Evolutionary conservation across 2,888 invertebrate genomes (phyloP), one percentile per base, ranked within the genome.

Genomic region (Ennomos erosarius): DNA sequence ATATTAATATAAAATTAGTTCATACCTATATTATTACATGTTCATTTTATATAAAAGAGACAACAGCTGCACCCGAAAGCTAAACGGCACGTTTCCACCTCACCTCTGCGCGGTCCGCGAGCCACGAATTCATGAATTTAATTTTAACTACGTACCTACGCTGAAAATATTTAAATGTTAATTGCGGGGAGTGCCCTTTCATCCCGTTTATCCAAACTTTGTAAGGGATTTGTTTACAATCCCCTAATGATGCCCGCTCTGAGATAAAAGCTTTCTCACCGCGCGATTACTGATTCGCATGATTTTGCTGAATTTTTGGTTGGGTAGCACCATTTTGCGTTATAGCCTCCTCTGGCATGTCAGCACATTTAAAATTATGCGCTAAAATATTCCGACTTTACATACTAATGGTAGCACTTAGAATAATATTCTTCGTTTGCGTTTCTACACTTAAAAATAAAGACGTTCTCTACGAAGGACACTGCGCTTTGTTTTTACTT

Each of bases 151-250:
- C 66, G 68, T 72, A 75, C 69, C 69, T 73, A 63, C 68, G 65
- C 62, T 64, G 71, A 70, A 77, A 78, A 76, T 76, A 75, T 77
- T 75, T 75, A 73, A 80, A 81, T 78, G 79, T 78, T 81, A 80
- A 83, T 79, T 81, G 76, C 73, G 57, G 47, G 46, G 64, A 59
- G 56, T 74, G 76, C 73, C 77, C 78, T 81, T 80, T 81, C 75
- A 79, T 78, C 78, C 78, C 78, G 73, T 75, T 83, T 78, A 78
- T 79, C 70, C 72, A 75, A 82, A 81, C 76, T 81, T 78, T 75
- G 76, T 73, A 70, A 73, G 70, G 78, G 75, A 81, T 84, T 82
- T 84, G 82, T 82, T 82, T 82, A 79, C 80, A 80, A 76, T 82
- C 78, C 73, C 73, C 74, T 82, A 83, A 83, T 82, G 83, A 80